Base-by-base conservation (phyloP, 2,888 invertebrate genomes). In the Cheilosia scutellata region DNA sequence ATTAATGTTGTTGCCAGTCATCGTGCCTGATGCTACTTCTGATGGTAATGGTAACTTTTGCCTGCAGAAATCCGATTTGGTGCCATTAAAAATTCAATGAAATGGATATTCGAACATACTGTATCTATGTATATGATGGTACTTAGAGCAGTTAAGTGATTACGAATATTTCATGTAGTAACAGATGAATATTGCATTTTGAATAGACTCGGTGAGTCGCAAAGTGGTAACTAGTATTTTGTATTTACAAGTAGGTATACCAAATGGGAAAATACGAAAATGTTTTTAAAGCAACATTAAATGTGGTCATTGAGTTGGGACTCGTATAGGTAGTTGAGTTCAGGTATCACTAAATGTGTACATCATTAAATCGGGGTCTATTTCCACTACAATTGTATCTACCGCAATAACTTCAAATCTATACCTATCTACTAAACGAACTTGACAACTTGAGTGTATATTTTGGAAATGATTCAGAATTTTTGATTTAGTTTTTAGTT, bases 141-240 rank as follows among this genome's bases (percentile, higher is more conserved):
- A 55, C 75, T 70, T 70, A 62, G 47, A 9, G 27, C 40, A 49
- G 49, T 63, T 70, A 70, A 76, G 63, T 76, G 82, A 76, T 77
- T 66, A 72, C 65, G 42, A 77, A 82, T 77, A 66, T 66, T 77
- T 77, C 25, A 53, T 72, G 31, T n/a, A 40, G 51, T 2, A 9
- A 11, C 16, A 49, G 27, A 40, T 40, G 40, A 57, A 31, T 33
- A 63, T 55, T 16, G 40, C n/a, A 49, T 63, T 63, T 16, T 58
- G 40, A 25, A 40, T 20, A n/a, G 29, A 20, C 9, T 20, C 11
- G 27, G 2, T 51, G 27, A 25, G 11, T 27, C 11, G 51, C 27
- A 27, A 53, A 29, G 11, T 29, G 13, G 25, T 4, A 53, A 11
- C 11, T 37, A 20, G 16, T 16, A 20, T 7, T 16, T 1, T 5